These are phyloP conservation scores for Temnothorax unifasciatus DNA, from an alignment of 2,888 invertebrate genomes.

Conservation along the genomic window DNA sequence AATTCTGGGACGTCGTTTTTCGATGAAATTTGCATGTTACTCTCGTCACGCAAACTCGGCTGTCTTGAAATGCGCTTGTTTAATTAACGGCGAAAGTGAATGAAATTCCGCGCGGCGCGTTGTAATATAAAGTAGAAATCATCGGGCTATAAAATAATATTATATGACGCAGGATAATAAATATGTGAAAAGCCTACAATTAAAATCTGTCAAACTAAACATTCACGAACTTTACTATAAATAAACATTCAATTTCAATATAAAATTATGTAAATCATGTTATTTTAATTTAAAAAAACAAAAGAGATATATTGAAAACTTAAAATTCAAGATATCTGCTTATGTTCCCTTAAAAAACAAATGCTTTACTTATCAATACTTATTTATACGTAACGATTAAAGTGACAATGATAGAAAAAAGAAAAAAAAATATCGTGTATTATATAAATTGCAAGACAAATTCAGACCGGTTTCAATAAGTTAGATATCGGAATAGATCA, in stretches of 20 bases:
- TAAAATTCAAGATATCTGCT: neutral
- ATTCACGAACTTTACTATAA: neutral
- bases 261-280: neutral
- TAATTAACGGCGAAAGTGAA: constrained; percentile 80
- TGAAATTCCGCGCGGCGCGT: constrained; percentile 74
- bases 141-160: neutral
- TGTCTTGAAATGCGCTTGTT: constrained; percentile 69
- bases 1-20: constrained; percentile 42
- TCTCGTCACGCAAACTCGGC: constrained; percentile 57
- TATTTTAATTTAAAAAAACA: neutral
- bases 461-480: constrained; percentile 6
- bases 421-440: neutral
- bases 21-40: constrained; percentile 63
- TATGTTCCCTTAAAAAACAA: neutral
- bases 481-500: constrained; percentile 10
- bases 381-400: neutral
- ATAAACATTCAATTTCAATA: neutral
- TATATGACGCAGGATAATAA: neutral
- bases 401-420: neutral
- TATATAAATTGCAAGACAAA: neutral
- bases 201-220: neutral
- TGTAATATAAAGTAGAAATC: constrained; percentile 38
- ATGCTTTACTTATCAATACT: neutral
- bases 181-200: neutral
- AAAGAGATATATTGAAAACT: neutral